Evolutionary conservation across 2,113 vertebrate species (phyloP).

Genomic region (Meleagris gallopavo): DNA sequence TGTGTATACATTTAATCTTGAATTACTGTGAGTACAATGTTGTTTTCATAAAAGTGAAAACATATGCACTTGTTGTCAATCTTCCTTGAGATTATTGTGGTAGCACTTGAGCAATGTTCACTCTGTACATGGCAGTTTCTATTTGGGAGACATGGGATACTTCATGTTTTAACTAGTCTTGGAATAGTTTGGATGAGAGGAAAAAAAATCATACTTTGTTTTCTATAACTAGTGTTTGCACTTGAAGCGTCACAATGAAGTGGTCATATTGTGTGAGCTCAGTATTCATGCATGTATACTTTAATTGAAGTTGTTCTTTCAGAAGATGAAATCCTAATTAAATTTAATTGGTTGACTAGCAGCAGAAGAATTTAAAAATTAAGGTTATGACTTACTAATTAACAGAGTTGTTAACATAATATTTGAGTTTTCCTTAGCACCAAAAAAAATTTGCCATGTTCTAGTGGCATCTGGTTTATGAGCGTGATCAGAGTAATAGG

Average conservation of each 20-base stretch:
- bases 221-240: neutral
- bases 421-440: slow-evolving; percentile 9
- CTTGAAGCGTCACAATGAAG: neutral
- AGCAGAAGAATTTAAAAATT: slow-evolving; percentile 15
- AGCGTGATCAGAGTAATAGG: neutral
- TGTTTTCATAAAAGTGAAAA: neutral
- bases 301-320: slow-evolving; percentile 25
- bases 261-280: neutral
- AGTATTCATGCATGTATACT: neutral
- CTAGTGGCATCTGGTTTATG: neutral
- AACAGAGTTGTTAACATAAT: slow-evolving; percentile 5
- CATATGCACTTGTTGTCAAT: neutral
- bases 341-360: neutral
- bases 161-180: neutral
- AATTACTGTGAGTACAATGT: neutral
- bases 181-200: neutral
- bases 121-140: neutral
- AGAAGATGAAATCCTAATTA: slow-evolving; percentile 14
- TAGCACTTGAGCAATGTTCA: neutral
- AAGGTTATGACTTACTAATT: neutral
- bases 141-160: neutral
- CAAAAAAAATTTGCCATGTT: neutral
- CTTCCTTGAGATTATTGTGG: neutral
- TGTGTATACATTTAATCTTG: neutral
- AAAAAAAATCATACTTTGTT: neutral